Base-by-base conservation (phyloP, 2,113 vertebrate genomes). In the Tauraco erythrolophus region DNA sequence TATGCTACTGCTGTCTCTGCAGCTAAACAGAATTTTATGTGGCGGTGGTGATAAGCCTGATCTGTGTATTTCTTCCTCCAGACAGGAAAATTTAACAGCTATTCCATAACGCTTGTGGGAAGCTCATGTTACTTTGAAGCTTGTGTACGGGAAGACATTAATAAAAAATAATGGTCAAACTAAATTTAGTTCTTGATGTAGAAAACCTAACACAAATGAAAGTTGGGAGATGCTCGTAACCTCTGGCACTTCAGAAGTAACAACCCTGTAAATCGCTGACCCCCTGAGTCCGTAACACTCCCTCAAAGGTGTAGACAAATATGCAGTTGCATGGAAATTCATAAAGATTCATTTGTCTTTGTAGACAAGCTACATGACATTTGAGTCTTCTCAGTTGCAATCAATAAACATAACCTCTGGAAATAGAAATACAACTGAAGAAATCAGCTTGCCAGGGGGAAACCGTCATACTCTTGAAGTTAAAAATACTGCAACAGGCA, bases 381-480 rank as follows among this genome's bases (percentile, higher is more conserved):
- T 98, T 65, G 23, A 93, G 19, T 14, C 60, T n/a, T 53, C 71
- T 18, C 10, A 25, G 33, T 10, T 95, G 72, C 6, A n/a, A 10
- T 25, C 33, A 27, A 1, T 97, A 41, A 1, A 0, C 1, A 1
- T 98, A 90, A 9, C 0, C 16, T 84, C 51, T 88, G 80, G 14
- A 69, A 50, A 0, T 46, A 0, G 4, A 25, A 27, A 0, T 27
- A 0, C 1, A 43, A 51, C 0, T 0, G 0, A 6, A 62, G 0
- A 0, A 3, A 4, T 97, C 24, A 0, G 0, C 0, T 46, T 98
- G 23, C 0, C 0, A 35, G 50, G 23, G 2, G 16, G 22, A 80
- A 2, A n/a, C 5, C 97, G 99, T 11, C 96, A 98, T 58, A 99
- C 98, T 4, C 96, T 99, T 89, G 37, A 85, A 81, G 89, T 99